Evolutionary conservation across 2,113 vertebrate genomes (phyloP), one percentile per base, ranked within the genome.

Genomic region (Aphelocoma coerulescens): DNA sequence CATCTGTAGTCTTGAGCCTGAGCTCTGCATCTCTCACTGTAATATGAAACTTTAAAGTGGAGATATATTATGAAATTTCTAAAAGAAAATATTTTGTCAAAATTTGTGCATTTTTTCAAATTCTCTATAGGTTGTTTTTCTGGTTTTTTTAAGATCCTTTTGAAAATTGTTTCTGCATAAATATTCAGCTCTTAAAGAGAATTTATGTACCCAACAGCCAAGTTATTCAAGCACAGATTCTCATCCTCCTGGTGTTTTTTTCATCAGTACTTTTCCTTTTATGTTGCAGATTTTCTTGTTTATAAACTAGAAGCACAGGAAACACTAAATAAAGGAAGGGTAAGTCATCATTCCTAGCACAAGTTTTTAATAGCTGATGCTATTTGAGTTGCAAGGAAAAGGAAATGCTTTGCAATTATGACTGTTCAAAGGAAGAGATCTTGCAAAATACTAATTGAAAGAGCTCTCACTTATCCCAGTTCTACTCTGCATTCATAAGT

Each of bases 301-400:
- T 99, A 99, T 98, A 99, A 99, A 96, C 95, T 99, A 80, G 99
- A 99, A 98, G 96, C 99, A 85, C 99, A 99, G 90, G 99, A 99
- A 97, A 99, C 98, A 7, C 91, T 99, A 91, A 99, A 99, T 98
- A 99, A 99, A 97, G 99, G 99, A 97, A 99, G 99, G 98, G 99
- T 99, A 98, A 98, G 98, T 96, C 22, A 49, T 86, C 51, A 16
- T 68, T 76, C 54, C 74, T 39, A 8, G 48, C 71, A 35, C 18
- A 37, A 57, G 52, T 71, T 69, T 82, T 66, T 80, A 93, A 82
- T 51, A 75, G 59, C 48, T 85, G 86, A 33, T 88, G 43, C 67
- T 68, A 63, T 80, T 90, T 88, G 59, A 71, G 39, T 80, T 86
- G 65, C 48, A 86, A 91, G 88, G 46, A 48, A 75, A 63, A 86